A percentile compares a stretch with the other conserved stretches of the same genome.
Conservation (phyloP, 2,113 vertebrate species). For the Lophochroa leadbeateri region DNA sequence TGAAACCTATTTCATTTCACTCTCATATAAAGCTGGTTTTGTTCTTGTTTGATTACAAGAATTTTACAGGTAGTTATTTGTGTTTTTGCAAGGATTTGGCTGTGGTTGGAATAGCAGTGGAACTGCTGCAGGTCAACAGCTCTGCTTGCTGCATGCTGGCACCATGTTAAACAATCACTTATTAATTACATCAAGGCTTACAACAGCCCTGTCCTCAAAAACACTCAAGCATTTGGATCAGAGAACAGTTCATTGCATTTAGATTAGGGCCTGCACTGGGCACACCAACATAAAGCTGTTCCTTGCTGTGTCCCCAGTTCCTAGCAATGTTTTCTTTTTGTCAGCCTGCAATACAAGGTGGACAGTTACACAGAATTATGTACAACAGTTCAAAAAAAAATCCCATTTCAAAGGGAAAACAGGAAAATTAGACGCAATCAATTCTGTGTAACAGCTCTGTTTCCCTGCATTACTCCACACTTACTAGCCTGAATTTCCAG, state of each 20-base stretch:
- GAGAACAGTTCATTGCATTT: not conserved
- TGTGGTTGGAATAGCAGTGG: not conserved
- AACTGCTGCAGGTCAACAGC: not conserved
- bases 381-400: not conserved
- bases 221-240: not conserved
- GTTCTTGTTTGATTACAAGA: not conserved
- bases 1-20: not conserved
- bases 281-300: rapidly evolving
- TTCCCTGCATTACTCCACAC: not conserved
- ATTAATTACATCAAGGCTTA: rapidly evolving
- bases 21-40: not conserved
- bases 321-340: not conserved
- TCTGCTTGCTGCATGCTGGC: not conserved
- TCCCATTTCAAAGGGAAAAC: not conserved
- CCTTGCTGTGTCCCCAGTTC: not conserved
- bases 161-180: not conserved
- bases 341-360: not conserved
- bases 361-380: not conserved
- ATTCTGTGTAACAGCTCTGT: not conserved
- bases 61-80: not conserved
- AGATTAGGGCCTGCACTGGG: too few species aligned
- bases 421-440: not conserved
- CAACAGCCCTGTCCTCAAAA: not conserved
- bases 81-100: not conserved
- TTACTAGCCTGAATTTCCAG: not conserved